phyloP scores from a whole-genome alignment of 2,888 invertebrate genomes.

The Atethmia centrago region DNA sequence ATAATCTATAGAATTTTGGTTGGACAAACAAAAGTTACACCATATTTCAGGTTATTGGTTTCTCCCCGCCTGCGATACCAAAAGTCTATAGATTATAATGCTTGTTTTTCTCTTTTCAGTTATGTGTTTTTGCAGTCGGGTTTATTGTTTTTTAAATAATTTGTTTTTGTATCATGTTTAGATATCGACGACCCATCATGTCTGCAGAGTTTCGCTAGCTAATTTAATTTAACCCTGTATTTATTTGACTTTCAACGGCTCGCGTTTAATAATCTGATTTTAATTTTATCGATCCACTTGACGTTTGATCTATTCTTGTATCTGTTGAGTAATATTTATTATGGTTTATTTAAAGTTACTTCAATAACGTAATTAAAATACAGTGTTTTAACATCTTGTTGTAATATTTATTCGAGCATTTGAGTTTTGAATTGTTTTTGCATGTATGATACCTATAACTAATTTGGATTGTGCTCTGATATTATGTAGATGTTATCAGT shows the following conservation, averaged over 20 bases:
- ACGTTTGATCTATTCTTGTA: slow-evolving; percentile 54
- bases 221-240: too few relatives aligned
- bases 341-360: slow-evolving; percentile 31
- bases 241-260: slow-evolving; percentile 57
- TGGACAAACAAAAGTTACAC: too few relatives aligned
- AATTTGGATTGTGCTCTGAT: slow-evolving; percentile 39
- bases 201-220: too few relatives aligned
- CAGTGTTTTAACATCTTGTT: slow-evolving; percentile 35
- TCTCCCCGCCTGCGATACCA: too few relatives aligned
- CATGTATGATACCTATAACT: slow-evolving; percentile 41
- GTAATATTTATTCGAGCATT: slow-evolving; percentile 10
- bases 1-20: too few relatives aligned
- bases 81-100: too few relatives aligned
- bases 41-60: too few relatives aligned
- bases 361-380: slow-evolving; percentile 18
- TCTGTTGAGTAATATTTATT: slow-evolving; percentile 47
- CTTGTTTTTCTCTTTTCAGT: too few relatives aligned
- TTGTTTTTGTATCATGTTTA: too few relatives aligned
- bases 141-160: too few relatives aligned
- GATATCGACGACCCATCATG: too few relatives aligned
- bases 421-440: slow-evolving; percentile 47
- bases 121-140: too few relatives aligned
- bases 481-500: slow-evolving; percentile 11
- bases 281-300: slow-evolving; percentile 33
- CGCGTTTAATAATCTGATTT: slow-evolving; percentile 56